phyloP scores from a whole-genome alignment of 2,888 invertebrate species.

The Hymenopus coronatus region DNA sequence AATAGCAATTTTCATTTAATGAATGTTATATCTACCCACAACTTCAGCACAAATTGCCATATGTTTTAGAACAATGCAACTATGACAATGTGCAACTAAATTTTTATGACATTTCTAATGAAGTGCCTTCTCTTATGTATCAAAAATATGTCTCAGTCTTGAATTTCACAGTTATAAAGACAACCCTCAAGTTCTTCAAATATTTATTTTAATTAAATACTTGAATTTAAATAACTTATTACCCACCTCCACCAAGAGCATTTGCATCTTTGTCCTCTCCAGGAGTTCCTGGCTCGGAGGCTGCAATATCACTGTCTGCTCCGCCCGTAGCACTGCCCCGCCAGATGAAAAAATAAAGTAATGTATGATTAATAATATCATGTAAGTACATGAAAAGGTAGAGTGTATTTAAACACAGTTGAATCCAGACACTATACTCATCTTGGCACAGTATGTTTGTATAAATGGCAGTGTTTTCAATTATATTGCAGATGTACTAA shows the following conservation, averaged over 20 bases:
- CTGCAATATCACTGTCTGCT: conserved; percentile 78
- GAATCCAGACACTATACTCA: neutral
- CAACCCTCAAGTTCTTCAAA: no score
- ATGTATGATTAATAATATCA: conserved; percentile 2
- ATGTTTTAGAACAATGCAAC: no score
- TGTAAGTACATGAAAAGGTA: neutral
- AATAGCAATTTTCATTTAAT: no score
- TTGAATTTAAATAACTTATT: neutral
- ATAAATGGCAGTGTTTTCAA: neutral
- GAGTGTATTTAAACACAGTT: no score
- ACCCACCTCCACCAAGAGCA: conserved; percentile 29
- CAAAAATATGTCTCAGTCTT: no score
- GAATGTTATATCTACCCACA: no score
- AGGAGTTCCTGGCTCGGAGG: conserved; percentile 72
- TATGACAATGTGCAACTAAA: no score
- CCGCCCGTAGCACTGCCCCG: conserved; percentile 77
- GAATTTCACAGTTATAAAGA: no score
- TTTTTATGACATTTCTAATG: no score
- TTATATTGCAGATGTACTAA: neutral
- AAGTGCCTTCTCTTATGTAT: no score
- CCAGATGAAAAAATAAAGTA: conserved; percentile 6
- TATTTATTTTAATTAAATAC: no score
- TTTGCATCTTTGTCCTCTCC: conserved; percentile 72
- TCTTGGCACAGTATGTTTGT: neutral
- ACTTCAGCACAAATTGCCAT: no score